phyloP scores from a whole-genome alignment of 2,113 vertebrate genomes.

The Heterochromis multidens region DNA sequence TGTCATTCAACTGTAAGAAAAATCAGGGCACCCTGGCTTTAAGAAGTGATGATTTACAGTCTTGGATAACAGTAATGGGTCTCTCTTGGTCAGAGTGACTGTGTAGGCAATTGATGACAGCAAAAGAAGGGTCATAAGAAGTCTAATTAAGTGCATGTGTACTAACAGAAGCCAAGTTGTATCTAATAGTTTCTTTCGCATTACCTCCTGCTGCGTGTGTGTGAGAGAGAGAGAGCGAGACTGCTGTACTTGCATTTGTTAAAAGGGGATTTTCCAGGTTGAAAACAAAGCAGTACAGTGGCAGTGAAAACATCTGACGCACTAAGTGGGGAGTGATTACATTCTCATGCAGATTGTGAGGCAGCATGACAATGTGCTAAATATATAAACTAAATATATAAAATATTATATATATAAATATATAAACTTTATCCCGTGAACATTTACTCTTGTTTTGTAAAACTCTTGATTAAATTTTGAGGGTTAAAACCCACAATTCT shows the following conservation, averaged over 20 bases:
- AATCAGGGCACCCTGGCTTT: not conserved
- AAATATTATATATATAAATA: no score
- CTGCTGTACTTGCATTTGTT: conserved; percentile 11
- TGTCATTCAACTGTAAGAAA: not conserved
- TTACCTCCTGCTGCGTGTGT: not conserved
- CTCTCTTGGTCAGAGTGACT: not conserved
- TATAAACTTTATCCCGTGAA: not conserved
- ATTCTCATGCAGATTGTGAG: conserved; percentile 27
- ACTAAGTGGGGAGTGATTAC: conserved; percentile 31
- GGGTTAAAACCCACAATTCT: conserved; percentile 17
- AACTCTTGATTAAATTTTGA: not conserved
- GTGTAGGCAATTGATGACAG: not conserved
- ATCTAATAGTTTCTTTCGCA: not conserved
- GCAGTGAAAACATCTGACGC: conserved; percentile 33
- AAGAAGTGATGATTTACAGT: not conserved
- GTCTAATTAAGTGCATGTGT: not conserved
- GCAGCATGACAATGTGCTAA: conserved; percentile 46
- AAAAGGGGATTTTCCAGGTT: conserved; percentile 45
- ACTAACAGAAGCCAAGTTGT: not conserved
- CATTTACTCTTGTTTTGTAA: conserved; percentile 1
- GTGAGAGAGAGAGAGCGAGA: not conserved
- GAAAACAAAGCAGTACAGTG: conserved; percentile 51
- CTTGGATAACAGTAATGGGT: not conserved
- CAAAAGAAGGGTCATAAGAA: not conserved
- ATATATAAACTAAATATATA: not conserved